Evolutionary conservation across 2,888 invertebrate species (phyloP).

Genomic region (Strigamia maritima): DNA sequence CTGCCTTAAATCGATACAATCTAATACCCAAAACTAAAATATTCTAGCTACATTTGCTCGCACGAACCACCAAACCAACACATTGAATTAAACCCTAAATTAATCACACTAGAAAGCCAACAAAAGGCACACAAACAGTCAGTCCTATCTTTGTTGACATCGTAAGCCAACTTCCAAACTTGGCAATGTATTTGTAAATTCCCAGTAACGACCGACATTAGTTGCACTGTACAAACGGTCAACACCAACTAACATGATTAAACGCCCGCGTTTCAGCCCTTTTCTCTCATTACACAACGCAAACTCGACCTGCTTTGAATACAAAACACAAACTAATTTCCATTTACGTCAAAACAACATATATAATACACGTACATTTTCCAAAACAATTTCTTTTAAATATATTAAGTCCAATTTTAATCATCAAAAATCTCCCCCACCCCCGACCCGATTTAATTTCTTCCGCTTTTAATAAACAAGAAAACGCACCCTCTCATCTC

Average conservation of each 20-base stretch:
- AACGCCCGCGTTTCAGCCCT: not conserved
- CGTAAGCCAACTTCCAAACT: not conserved
- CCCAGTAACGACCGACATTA: conserved; percentile 2
- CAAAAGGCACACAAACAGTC: not conserved
- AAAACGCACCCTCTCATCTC: not conserved
- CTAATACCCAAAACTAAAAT: not conserved
- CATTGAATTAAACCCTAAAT: not conserved
- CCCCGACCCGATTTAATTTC: too few relatives aligned
- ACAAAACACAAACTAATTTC: not conserved
- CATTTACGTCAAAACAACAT: not conserved
- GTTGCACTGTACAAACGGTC: not conserved
- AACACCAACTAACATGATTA: conserved; percentile 17
- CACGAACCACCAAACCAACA: not conserved
- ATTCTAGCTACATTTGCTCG: not conserved
- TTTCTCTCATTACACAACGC: too few relatives aligned
- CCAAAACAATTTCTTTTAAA: not conserved
- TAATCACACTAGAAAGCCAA: not conserved
- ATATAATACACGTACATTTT: too few relatives aligned
- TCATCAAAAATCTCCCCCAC: not conserved
- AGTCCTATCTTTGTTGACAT: not conserved
- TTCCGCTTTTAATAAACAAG: not conserved
- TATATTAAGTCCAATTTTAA: not conserved
- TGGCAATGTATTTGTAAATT: conserved; percentile 22
- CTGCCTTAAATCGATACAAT: too few relatives aligned
- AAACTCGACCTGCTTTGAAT: too few relatives aligned